These are phyloP conservation scores for Oryzias javanicus DNA, from an alignment of 2,113 vertebrate species.

Conservation along the genomic window DNA sequence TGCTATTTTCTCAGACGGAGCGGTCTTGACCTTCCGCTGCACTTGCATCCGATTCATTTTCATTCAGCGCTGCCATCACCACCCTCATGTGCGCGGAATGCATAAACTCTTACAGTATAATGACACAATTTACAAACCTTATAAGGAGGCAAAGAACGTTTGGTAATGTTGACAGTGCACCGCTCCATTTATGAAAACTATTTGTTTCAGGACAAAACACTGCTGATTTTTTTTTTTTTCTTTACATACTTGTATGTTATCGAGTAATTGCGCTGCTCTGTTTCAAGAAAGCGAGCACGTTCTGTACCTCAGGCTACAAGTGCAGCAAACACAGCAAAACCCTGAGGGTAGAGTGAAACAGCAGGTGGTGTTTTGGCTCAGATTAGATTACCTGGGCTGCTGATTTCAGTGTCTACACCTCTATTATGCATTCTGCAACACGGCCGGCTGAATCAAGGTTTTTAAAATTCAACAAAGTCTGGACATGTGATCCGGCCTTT, in stretches of 20 bases:
- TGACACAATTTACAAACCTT: background rate
- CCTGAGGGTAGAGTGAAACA: slow-evolving; percentile 33
- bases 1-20: background rate
- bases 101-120: background rate
- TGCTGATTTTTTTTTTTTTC: background rate
- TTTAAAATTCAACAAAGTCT: background rate
- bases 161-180: background rate
- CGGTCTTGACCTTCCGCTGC: background rate
- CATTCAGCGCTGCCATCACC: background rate
- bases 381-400: slow-evolving; percentile 27
- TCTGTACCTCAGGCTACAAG: slow-evolving; percentile 11
- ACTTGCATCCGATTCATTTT: background rate
- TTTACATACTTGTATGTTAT: background rate
- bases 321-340: slow-evolving; percentile 38
- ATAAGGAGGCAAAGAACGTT: background rate
- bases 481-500: background rate
- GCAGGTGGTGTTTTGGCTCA: slow-evolving; percentile 40
- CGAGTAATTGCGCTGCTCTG: background rate
- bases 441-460: background rate
- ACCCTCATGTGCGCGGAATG: background rate
- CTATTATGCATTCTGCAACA: slow-evolving; percentile 4
- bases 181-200: background rate
- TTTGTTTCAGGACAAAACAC: background rate
- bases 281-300: slow-evolving; percentile 3
- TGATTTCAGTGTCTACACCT: slow-evolving; percentile 10